Percentiles rank a stretch among this genome's conserved stretches.
These are phyloP conservation scores for Electrophaes corylata DNA, from an alignment of 2,888 invertebrate species.

Conservation along the genomic window DNA sequence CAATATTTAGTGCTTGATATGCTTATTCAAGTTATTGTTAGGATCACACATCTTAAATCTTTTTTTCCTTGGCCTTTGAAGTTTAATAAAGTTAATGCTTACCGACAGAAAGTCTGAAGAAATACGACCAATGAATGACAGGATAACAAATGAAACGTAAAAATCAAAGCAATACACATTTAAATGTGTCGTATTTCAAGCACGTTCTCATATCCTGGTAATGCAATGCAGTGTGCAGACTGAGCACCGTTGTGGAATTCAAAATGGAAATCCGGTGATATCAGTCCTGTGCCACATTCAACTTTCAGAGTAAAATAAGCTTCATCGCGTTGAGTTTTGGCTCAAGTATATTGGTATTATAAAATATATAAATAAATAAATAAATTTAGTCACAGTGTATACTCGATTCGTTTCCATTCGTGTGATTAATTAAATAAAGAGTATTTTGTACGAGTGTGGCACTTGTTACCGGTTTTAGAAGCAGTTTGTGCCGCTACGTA, in stretches of 20 bases:
- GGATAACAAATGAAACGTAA: slow-evolving; percentile 12
- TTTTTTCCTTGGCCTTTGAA: too few species aligned
- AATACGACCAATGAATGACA: too few species aligned
- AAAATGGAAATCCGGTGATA: slow-evolving; percentile 17
- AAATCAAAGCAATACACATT: slow-evolving; percentile 19
- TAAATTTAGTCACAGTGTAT: not conserved
- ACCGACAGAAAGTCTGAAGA: not conserved
- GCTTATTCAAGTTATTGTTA: too few species aligned
- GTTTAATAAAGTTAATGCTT: not conserved
- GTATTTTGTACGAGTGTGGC: not conserved
- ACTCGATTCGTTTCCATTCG: slow-evolving; percentile 1
- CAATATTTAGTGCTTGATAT: too few species aligned
- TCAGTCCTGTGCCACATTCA: slow-evolving; percentile 2
- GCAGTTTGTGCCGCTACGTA: not conserved
- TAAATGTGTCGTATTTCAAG: slow-evolving; percentile 17
- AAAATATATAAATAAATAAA: too few species aligned
- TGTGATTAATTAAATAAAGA: not conserved
- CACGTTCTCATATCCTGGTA: slow-evolving; percentile 26
- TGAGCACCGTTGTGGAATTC: slow-evolving; percentile 20
- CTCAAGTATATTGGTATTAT: too few species aligned
- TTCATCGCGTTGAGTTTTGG: not conserved
- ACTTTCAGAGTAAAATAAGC: slow-evolving; percentile 7
- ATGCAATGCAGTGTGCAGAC: slow-evolving; percentile 22
- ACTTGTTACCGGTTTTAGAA: slow-evolving; percentile 2
- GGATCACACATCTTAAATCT: too few species aligned